phyloP scores from a whole-genome alignment of 2,797 vertebrate species.

The Helicolenus hilgendorfi region DNA sequence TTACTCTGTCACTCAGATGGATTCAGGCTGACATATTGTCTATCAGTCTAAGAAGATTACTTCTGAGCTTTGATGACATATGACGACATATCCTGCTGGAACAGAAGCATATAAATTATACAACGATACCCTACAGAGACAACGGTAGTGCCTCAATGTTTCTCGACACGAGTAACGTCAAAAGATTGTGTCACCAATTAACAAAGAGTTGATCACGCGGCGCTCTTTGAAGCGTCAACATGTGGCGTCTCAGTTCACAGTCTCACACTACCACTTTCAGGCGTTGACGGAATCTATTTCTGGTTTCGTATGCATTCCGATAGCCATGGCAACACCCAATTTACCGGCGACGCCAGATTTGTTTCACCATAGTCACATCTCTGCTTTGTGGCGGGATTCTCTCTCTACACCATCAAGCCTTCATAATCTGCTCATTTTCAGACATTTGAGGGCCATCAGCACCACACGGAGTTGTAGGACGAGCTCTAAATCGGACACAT shows the following conservation, averaged over 20 bases:
- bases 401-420: not conserved
- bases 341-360: not conserved
- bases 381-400: not conserved
- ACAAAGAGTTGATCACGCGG: conserved; percentile 47
- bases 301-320: conserved; percentile 29
- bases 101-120: conserved; percentile 17
- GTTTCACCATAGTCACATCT: conserved; percentile 29
- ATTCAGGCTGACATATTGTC: conserved; percentile 58
- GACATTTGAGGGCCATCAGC: conserved; percentile 1
- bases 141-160: not conserved
- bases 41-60: conserved; percentile 42
- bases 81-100: conserved; percentile 32
- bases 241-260: conserved; percentile 57
- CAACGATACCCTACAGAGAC: conserved; percentile 5
- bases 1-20: conserved; percentile 50
- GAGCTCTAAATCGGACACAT: not conserved
- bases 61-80: conserved; percentile 19
- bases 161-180: conserved; percentile 27
- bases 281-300: conserved; percentile 70
- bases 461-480: not conserved
- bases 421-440: conserved; percentile 27
- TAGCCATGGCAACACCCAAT: conserved; percentile 42
- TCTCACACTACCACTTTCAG: conserved; percentile 43
- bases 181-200: conserved; percentile 58
- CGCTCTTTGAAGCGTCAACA: conserved; percentile 39